Percentiles rank a stretch among this genome's conserved stretches.
Conservation (phyloP, 2,888 invertebrate species). For the Caenorhabditis wallacei region DNA sequence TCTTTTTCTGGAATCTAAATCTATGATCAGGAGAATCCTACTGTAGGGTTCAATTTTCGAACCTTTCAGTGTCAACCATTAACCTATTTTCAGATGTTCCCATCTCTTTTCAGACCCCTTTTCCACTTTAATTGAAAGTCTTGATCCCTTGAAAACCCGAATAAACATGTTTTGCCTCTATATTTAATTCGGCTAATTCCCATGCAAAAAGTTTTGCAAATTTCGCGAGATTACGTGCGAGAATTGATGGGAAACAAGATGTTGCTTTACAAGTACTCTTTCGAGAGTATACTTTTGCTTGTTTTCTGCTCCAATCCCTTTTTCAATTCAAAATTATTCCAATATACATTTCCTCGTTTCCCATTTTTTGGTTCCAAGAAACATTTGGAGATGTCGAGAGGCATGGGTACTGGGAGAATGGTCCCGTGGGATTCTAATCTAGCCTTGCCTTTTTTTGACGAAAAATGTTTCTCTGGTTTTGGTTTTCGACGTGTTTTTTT, state of each 20-base stretch:
- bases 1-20: too few relatives aligned
- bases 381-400: background rate
- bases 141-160: background rate
- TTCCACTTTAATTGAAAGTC: background rate
- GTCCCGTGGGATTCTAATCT: constrained; percentile 54
- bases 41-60: too few relatives aligned
- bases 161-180: background rate
- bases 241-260: constrained; percentile 5
- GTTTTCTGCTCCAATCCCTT: constrained; percentile 1
- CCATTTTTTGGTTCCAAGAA: background rate
- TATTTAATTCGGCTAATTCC: background rate
- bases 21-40: too few relatives aligned
- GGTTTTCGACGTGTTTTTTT: constrained; percentile 46
- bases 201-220: background rate
- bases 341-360: background rate
- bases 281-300: background rate
- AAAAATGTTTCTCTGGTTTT: constrained; percentile 34
- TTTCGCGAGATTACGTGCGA: constrained; percentile 14
- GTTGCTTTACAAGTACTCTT: constrained; percentile 6
- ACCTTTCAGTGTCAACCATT: too few relatives aligned
- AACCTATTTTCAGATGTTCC: too few relatives aligned
- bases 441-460: background rate
- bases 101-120: background rate
- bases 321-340: background rate
- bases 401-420: background rate